A percentile compares a stretch with the other conserved stretches of the same genome.
Evolutionary conservation across 2,113 vertebrate genomes (phyloP).

Genomic region (Catharus minimus): DNA sequence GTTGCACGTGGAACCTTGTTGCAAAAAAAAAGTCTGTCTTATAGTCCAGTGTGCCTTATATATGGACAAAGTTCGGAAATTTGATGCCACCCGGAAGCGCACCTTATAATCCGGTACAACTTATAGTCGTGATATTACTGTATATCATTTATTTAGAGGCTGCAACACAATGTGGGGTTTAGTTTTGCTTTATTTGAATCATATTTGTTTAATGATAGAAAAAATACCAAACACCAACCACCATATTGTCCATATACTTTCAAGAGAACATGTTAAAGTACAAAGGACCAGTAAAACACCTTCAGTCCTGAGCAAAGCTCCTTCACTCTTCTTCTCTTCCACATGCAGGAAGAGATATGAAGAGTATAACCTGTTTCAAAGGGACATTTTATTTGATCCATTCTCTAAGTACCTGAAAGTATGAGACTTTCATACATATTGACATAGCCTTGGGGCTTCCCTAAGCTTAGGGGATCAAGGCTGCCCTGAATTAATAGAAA

Average conservation of each 20-base stretch:
- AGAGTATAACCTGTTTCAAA: neutral
- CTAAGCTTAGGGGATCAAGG: neutral
- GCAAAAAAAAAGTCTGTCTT: too few species aligned
- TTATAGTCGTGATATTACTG: too few species aligned
- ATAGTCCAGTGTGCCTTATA: too few species aligned
- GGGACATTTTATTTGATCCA: neutral
- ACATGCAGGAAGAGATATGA: neutral
- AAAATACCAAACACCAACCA: neutral
- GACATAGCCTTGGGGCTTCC: neutral
- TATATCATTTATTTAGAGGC: neutral
- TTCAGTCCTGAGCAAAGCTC: neutral
- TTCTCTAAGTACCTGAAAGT: neutral
- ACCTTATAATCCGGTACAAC: too few species aligned
- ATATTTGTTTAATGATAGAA: neutral
- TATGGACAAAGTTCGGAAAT: too few species aligned
- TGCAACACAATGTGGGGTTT: neutral
- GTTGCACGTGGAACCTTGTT: too few species aligned
- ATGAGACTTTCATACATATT: neutral
- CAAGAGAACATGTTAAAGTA: neutral
- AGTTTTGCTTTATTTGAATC: neutral
- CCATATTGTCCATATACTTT: neutral
- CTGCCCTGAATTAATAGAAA: neutral
- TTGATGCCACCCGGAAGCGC: too few species aligned
- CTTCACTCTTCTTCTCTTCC: neutral
- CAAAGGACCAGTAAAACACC: neutral